Conservation (phyloP, 2,888 invertebrate genomes). For the Scaptomyza reducta region DNA sequence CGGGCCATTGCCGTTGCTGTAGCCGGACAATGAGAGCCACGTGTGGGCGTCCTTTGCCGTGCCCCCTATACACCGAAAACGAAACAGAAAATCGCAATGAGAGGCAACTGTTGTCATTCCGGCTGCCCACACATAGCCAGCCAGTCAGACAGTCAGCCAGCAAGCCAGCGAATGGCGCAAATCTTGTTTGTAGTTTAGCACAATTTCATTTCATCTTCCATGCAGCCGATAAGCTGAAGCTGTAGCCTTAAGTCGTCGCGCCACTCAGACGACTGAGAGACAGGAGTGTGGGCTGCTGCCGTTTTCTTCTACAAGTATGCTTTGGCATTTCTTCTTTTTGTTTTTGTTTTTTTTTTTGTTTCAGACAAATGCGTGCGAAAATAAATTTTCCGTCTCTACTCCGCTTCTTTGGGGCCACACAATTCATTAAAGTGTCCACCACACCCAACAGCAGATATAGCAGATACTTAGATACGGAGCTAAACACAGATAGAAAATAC, state of each 20-base stretch:
- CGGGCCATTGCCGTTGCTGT: conserved; percentile 15
- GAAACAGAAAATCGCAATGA: conserved; percentile 10
- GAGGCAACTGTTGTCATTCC: conserved; percentile 56
- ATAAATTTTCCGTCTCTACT: conserved; percentile 52
- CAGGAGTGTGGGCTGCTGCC: conserved; percentile 50
- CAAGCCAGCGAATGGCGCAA: conserved; percentile 34
- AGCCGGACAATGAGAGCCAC: conserved; percentile 52
- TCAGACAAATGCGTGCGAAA: conserved; percentile 70
- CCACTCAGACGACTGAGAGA: conserved; percentile 8
- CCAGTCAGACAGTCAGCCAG: conserved; percentile 13
- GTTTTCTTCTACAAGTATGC: conserved; percentile 23
- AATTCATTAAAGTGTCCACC: conserved; percentile 55
- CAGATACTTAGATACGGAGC: conserved; percentile 18
- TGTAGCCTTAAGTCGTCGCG: conserved; percentile 28
- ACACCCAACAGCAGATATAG: conserved; percentile 41
- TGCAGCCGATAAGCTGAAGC: conserved; percentile 60
- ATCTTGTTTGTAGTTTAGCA: conserved; percentile 78
- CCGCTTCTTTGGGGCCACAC: conserved; percentile 23
- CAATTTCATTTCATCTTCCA: conserved; percentile 74
- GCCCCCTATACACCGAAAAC: background rate
- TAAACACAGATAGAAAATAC: conserved; percentile 22
- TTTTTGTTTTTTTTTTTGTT: background rate
- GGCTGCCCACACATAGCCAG: conserved; percentile 66
- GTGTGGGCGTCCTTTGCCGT: conserved; percentile 48
- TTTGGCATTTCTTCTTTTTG: conserved; percentile 13